phyloP scores from a whole-genome alignment of 1,140 invertebrate genomes.

The Caenorhabditis remanei region DNA sequence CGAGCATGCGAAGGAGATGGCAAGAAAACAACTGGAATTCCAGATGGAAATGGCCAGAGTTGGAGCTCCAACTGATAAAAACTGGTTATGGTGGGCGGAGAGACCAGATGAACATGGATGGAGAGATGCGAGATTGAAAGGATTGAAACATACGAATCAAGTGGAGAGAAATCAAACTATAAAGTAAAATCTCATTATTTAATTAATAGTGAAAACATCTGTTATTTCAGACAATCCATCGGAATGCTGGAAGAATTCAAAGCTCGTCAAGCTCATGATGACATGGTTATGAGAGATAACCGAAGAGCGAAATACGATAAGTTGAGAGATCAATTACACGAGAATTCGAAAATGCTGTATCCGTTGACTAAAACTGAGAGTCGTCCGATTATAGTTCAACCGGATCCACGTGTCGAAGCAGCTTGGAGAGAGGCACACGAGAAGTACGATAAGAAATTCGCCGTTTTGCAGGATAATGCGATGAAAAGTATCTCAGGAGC shows the following conservation, averaged over 20 bases:
- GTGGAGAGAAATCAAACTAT: slow-evolving; percentile 60
- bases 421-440: slow-evolving; percentile 66
- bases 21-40: slow-evolving; percentile 58
- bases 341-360: slow-evolving; percentile 54
- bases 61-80: slow-evolving; percentile 39
- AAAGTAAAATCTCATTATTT: slow-evolving; percentile 7
- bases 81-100: slow-evolving; percentile 63
- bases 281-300: slow-evolving; percentile 52
- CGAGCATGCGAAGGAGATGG: slow-evolving; percentile 50
- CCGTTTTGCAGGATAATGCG: slow-evolving; percentile 57
- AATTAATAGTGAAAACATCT: not conserved
- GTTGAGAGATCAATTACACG: slow-evolving; percentile 61
- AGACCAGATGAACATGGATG: slow-evolving; percentile 64
- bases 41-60: slow-evolving; percentile 62
- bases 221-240: slow-evolving; percentile 56
- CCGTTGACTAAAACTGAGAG: slow-evolving; percentile 9
- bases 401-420: slow-evolving; percentile 60
- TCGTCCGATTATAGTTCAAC: slow-evolving; percentile 27
- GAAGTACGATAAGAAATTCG: slow-evolving; percentile 60
- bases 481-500: slow-evolving; percentile 59
- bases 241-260: slow-evolving; percentile 62
- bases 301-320: slow-evolving; percentile 55
- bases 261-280: slow-evolving; percentile 56
- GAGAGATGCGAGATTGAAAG: slow-evolving; percentile 59
- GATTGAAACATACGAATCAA: slow-evolving; percentile 52